Percentiles rank a stretch among this genome's conserved stretches.
phyloP scores from a whole-genome alignment of 1,140 invertebrate species.

The Achroia grisella region DNA sequence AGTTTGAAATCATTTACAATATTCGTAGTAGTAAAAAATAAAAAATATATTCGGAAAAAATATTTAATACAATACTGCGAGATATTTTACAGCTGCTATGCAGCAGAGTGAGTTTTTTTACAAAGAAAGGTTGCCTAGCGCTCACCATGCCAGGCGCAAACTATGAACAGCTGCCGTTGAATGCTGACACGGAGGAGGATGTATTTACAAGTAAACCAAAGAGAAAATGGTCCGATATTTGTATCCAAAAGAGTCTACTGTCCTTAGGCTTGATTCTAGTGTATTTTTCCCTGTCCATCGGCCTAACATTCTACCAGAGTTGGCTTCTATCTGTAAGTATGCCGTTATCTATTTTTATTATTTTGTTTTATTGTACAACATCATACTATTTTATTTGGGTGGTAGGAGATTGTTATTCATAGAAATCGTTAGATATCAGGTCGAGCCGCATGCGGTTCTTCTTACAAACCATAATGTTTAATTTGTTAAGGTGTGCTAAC shows the following conservation, averaged over 20 bases:
- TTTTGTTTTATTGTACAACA: neutral
- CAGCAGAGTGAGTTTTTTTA: constrained; percentile 19
- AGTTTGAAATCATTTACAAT: too few species aligned
- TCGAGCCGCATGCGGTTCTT: too few species aligned
- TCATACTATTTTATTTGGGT: neutral
- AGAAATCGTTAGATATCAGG: too few species aligned
- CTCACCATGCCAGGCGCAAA: constrained; percentile 56
- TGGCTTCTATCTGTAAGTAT: constrained; percentile 88
- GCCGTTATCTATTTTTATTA: neutral
- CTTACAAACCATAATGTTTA: too few species aligned
- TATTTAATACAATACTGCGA: too few species aligned
- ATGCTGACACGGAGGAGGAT: constrained; percentile 51
- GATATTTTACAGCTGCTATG: constrained; percentile 29
- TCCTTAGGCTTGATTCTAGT: constrained; percentile 78
- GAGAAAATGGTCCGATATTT: constrained; percentile 51
- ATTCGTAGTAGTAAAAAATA: too few species aligned
- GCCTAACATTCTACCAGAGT: constrained; percentile 97
- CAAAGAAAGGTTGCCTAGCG: constrained; percentile 16
- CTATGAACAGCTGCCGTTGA: constrained; percentile 67
- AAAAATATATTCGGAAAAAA: too few species aligned
- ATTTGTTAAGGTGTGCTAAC: too few species aligned
- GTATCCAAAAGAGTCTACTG: constrained; percentile 52
- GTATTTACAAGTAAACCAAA: constrained; percentile 48
- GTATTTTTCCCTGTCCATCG: constrained; percentile 93
- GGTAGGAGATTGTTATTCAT: too few species aligned